phyloP scores from a whole-genome alignment of 2,113 vertebrate genomes.

The Amphiprion percula region DNA sequence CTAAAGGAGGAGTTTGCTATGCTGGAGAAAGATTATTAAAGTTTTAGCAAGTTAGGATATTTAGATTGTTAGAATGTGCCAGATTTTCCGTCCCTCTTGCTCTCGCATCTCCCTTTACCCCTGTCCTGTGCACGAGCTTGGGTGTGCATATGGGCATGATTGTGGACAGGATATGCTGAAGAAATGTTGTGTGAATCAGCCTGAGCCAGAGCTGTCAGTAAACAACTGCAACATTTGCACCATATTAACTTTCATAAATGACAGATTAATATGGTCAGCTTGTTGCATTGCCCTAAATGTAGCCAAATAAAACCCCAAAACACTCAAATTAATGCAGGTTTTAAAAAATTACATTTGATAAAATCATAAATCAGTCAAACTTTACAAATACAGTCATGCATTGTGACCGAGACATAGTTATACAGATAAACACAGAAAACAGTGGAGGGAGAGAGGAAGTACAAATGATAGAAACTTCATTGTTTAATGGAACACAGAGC shows the following conservation, averaged over 20 bases:
- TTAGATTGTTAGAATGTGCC: too few relatives aligned
- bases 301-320: too few relatives aligned
- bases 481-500: constrained; percentile 13
- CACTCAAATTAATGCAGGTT: too few relatives aligned
- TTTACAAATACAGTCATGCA: neutral
- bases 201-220: neutral
- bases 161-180: too few relatives aligned
- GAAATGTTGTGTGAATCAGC: too few relatives aligned
- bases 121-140: too few relatives aligned
- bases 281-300: neutral
- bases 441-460: neutral
- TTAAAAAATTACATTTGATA: too few relatives aligned
- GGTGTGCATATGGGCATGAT: too few relatives aligned
- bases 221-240: neutral
- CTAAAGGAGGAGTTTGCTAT: neutral
- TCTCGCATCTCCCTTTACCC: too few relatives aligned
- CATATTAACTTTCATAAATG: neutral
- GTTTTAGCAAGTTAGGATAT: too few relatives aligned
- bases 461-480: neutral
- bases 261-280: neutral
- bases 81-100: too few relatives aligned
- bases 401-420: neutral
- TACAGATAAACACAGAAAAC: neutral
- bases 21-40: too few relatives aligned
- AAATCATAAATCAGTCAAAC: neutral